Evolutionary conservation across 2,888 invertebrate genomes (phyloP).

Genomic region (Flabesymbios commensalis): DNA sequence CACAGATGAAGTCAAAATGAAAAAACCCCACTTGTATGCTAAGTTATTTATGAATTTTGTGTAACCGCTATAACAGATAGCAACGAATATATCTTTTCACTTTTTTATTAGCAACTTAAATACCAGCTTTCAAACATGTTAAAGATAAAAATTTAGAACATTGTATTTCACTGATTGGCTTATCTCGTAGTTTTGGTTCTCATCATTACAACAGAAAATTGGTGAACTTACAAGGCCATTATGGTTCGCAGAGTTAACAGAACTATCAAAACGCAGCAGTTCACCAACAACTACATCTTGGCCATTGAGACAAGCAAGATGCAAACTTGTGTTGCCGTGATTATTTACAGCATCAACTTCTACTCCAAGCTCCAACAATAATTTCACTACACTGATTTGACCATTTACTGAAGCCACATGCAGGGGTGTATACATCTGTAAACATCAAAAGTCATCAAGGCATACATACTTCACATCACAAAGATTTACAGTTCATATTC

Average conservation of each 20-base stretch:
- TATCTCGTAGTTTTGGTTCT: too few species aligned
- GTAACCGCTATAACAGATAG: too few species aligned
- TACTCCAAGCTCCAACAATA: conserved; percentile 66
- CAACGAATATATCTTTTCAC: too few species aligned
- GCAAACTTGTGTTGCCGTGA: conserved; percentile 66
- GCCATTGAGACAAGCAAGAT: conserved; percentile 69
- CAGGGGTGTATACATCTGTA: conserved; percentile 67
- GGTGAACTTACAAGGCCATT: conserved; percentile 63
- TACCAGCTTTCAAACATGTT: too few species aligned
- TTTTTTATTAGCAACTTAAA: too few species aligned
- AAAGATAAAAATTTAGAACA: too few species aligned
- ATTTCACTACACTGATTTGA: conserved; percentile 61
- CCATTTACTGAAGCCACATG: conserved; percentile 70
- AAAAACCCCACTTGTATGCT: too few species aligned
- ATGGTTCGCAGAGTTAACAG: conserved; percentile 66
- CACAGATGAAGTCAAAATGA: too few species aligned
- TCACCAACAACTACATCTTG: conserved; percentile 66
- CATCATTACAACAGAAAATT: too few species aligned
- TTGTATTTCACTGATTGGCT: too few species aligned
- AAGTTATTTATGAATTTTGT: too few species aligned
- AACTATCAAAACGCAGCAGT: conserved; percentile 64
- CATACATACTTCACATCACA: neutral
- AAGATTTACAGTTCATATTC: neutral
- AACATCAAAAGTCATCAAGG: neutral
- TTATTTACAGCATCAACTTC: conserved; percentile 67